Evolutionary conservation across 2,888 invertebrate genomes (phyloP).

Genomic region (Athripsodes cinereus): DNA sequence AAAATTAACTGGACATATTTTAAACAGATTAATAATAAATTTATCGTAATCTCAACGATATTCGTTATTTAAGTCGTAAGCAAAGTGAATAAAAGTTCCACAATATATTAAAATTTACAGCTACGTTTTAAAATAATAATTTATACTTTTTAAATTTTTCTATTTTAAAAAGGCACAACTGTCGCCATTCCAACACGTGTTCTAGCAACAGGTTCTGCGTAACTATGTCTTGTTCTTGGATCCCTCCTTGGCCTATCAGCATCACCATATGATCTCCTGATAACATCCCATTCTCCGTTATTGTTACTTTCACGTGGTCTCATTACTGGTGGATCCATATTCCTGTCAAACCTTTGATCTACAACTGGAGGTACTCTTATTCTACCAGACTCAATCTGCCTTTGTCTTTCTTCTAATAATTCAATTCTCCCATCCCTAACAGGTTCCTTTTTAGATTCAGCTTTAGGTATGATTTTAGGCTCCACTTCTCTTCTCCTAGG

Average conservation of each 20-base stretch:
- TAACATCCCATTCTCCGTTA: slow-evolving; percentile 23
- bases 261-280: slow-evolving; percentile 24
- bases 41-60: too few relatives aligned
- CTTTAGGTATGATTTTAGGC: slow-evolving; percentile 13
- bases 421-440: slow-evolving; percentile 24
- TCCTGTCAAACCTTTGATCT: slow-evolving; percentile 22
- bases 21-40: too few relatives aligned
- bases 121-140: too few relatives aligned
- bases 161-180: slow-evolving; percentile 44
- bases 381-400: slow-evolving; percentile 25
- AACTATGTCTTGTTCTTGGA: slow-evolving; percentile 54
- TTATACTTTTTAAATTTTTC: too few relatives aligned
- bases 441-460: slow-evolving; percentile 18
- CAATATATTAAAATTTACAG: too few relatives aligned
- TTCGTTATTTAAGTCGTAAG: too few relatives aligned
- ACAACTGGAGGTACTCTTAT: slow-evolving; percentile 6
- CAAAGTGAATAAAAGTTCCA: too few relatives aligned
- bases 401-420: slow-evolving; percentile 25
- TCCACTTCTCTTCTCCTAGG: slow-evolving; percentile 23
- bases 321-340: slow-evolving; percentile 13
- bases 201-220: slow-evolving; percentile 58
- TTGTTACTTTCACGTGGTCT: slow-evolving; percentile 7
- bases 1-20: too few relatives aligned
- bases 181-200: slow-evolving; percentile 42
- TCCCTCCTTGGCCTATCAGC: slow-evolving; percentile 25